Conservation (phyloP, 1,140 invertebrate genomes). For the Drosophila erecta region DNA sequence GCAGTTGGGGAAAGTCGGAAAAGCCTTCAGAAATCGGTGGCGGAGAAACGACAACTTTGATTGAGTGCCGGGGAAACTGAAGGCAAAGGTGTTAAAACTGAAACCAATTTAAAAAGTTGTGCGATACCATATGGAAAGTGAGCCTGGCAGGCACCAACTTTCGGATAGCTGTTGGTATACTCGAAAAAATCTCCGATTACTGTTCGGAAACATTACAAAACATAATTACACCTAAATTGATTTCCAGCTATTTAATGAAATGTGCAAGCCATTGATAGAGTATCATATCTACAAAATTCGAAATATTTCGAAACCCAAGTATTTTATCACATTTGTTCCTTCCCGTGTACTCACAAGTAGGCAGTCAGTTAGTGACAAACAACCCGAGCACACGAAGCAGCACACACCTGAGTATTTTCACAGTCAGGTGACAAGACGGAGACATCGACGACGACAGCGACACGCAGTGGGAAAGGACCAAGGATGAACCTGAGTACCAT, state of each 20-base stretch:
- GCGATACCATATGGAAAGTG: conserved; percentile 73
- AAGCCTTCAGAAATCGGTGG: conserved; percentile 25
- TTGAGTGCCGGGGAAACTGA: conserved; percentile 66
- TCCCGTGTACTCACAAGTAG: conserved; percentile 18
- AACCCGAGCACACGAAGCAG: conserved; percentile 26
- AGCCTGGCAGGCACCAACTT: conserved; percentile 27
- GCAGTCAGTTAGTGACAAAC: conserved; percentile 30
- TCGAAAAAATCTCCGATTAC: neutral
- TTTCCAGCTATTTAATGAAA: too few relatives aligned
- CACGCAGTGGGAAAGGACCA: conserved; percentile 30
- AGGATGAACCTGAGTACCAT: conserved; percentile 65
- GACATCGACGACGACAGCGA: conserved; percentile 20
- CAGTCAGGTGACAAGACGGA: conserved; percentile 33
- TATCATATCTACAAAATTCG: too few relatives aligned
- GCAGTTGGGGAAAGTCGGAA: neutral
- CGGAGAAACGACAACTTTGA: conserved; percentile 66
- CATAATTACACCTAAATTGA: too few relatives aligned
- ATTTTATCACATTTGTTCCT: neutral
- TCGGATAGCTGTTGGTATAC: conserved; percentile 21
- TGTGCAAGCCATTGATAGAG: too few relatives aligned
- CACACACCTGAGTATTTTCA: conserved; percentile 26
- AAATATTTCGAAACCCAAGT: too few relatives aligned
- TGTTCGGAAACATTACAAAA: neutral
- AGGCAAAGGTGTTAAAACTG: conserved; percentile 75
- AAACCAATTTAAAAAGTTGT: conserved; percentile 81